Conservation (phyloP, 37 sponge, comb jelly and placozoan species). For the Spongilla lacustris region DNA sequence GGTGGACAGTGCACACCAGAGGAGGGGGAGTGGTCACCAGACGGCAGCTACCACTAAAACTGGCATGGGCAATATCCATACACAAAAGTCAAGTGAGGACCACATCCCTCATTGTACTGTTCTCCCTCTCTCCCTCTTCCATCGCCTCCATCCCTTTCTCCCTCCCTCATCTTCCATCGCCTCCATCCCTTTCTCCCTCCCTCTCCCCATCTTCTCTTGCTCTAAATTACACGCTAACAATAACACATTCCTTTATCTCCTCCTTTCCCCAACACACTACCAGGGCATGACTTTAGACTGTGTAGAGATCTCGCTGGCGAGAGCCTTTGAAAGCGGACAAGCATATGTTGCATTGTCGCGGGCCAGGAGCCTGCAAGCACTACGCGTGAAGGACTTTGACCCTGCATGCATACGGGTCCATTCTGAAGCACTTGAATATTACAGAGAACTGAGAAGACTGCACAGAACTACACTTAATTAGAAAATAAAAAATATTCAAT, state of each 20-base stretch:
- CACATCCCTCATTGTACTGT: neutral
- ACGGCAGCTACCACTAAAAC: conserved; percentile 82
- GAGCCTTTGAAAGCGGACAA: conserved; percentile 88
- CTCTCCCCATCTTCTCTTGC: neutral
- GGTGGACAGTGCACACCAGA: conserved; percentile 55
- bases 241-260: neutral
- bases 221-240: neutral
- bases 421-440: conserved; percentile 72
- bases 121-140: neutral
- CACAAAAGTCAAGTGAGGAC: conserved; percentile 89
- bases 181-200: neutral
- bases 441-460: conserved; percentile 51
- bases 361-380: conserved; percentile 67
- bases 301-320: conserved; percentile 82
- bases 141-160: neutral
- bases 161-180: neutral
- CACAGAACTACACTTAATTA: conserved; percentile 18
- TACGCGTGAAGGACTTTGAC: conserved; percentile 82
- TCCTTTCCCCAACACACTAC: no score
- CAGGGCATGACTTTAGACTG: conserved; percentile 95
- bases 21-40: conserved; percentile 58
- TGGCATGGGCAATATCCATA: conserved; percentile 94
- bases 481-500: neutral
- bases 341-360: conserved; percentile 94
- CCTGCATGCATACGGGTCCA: conserved; percentile 71